Evolutionary conservation across 1,140 invertebrate species (phyloP), one percentile per base, ranked within the genome.

Genomic region (Probaryconus sp.): DNA sequence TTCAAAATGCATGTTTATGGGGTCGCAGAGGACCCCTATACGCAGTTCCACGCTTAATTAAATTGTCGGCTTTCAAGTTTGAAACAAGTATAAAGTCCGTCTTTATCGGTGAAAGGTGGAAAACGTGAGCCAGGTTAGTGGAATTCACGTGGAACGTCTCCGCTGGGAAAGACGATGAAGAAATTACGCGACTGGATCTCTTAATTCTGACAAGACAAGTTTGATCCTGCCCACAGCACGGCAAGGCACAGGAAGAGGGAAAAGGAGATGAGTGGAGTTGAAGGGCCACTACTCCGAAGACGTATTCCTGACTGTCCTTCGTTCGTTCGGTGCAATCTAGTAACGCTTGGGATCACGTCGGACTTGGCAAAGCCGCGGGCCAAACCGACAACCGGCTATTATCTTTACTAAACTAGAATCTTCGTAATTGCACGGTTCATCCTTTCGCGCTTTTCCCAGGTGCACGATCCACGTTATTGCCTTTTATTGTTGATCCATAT

Each of bases 381-480:
- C 64, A n/a, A 61, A 26, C 64, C 53, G 79, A 85, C 84, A 87
- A 85, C 83, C 82, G 7, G 51, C 78, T 85, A 87, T 86, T 87
- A 87, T 82, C 81, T 82, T 82, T 77, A 80, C 81, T 78, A 83
- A 86, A 85, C 85, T 86, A 85, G 83, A 84, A 86, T 84, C 81
- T 77, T 69, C 80, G 60, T 85, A 83, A 85, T 87, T 86, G 79
- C 78, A 80, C 58, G 64, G 64, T 80, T 77, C 75, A 30, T 61
- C 56, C 47, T 74, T 47, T 61, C 72, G 77, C 75, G n/a, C n/a
- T n/a, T 81, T 83, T 81, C 79, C 79, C 81, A 82, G 76, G 77
- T 79, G 77, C 76, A 72, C 51, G 58, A 73, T 72, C 70, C n/a
- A 4, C 21, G 21, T 24, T 24, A 24, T 24, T 24, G 21, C 21